These are phyloP conservation scores for Neosilurus hyrtlii DNA, from an alignment of 2,797 vertebrate species.

Conservation along the genomic window DNA sequence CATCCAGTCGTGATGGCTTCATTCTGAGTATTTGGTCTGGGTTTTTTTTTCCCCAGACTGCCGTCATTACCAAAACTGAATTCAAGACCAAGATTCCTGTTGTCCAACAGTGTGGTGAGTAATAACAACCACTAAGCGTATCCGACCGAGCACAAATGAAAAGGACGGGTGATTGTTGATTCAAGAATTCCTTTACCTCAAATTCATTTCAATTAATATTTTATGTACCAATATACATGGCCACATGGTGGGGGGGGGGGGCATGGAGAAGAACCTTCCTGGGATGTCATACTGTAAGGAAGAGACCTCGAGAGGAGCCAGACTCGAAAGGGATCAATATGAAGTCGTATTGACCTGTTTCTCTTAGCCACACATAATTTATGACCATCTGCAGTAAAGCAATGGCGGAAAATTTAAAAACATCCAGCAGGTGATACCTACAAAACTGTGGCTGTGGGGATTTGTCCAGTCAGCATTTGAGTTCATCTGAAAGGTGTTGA, in stretches of 20 bases:
- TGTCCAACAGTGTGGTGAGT: slow-evolving; percentile 1
- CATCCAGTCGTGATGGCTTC: neutral
- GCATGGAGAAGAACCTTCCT: neutral
- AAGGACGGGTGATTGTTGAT: too few species aligned
- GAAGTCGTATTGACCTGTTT: slow-evolving; percentile 2
- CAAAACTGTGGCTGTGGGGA: too few species aligned
- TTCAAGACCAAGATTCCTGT: neutral
- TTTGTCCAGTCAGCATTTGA: too few species aligned
- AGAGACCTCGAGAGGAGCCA: neutral
- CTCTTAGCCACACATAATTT: neutral
- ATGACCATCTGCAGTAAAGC: neutral
- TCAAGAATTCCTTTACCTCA: neutral
- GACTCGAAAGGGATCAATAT: neutral
- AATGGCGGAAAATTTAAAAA: slow-evolving; percentile 5
- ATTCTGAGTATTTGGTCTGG: neutral
- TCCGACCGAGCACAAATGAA: slow-evolving; percentile 12
- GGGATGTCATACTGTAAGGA: neutral
- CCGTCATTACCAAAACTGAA: neutral
- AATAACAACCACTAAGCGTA: slow-evolving; percentile 36
- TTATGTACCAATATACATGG: neutral
- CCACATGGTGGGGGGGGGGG: neutral
- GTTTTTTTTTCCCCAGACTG: neutral
- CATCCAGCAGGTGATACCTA: neutral
- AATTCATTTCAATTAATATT: neutral
- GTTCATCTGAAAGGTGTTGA: too few species aligned